Conservation (phyloP, 1,140 invertebrate genomes). For the Archivesica marissinica region DNA sequence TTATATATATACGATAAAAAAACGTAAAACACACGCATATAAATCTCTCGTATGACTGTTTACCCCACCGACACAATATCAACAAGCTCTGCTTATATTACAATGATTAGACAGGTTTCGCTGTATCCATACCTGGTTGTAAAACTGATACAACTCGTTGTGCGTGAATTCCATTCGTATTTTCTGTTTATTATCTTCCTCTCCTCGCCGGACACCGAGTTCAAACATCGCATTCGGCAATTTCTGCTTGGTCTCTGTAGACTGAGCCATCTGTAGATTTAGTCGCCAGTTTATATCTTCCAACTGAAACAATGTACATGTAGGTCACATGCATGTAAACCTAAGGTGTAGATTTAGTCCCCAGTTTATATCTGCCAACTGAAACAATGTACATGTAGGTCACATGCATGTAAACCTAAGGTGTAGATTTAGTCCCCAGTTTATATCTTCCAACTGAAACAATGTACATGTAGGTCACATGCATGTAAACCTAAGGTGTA, state of each 20-base stretch:
- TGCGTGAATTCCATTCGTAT: slow-evolving; percentile 79
- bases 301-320: no score
- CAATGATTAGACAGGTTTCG: not conserved
- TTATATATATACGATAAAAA: not conserved
- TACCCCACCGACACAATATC: no score
- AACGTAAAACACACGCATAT: not conserved
- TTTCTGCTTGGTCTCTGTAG: slow-evolving; percentile 78
- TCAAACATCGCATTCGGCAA: slow-evolving; percentile 82
- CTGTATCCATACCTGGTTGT: slow-evolving; percentile 75
- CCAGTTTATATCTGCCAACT: no score
- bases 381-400: no score
- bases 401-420: no score
- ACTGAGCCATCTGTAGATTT: slow-evolving; percentile 81
- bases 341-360: no score
- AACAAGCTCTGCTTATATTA: no score
- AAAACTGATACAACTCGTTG: slow-evolving; percentile 80
- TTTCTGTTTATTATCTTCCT: slow-evolving; percentile 75
- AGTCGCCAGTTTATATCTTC: slow-evolving; percentile 81
- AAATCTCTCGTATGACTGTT: not conserved
- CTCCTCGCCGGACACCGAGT: slow-evolving; percentile 74
- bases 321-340: no score
- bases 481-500: no score
- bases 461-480: no score
- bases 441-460: no score
- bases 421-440: no score